Conservation (phyloP, 2,797 vertebrate species). For the Acanthis flammea region DNA sequence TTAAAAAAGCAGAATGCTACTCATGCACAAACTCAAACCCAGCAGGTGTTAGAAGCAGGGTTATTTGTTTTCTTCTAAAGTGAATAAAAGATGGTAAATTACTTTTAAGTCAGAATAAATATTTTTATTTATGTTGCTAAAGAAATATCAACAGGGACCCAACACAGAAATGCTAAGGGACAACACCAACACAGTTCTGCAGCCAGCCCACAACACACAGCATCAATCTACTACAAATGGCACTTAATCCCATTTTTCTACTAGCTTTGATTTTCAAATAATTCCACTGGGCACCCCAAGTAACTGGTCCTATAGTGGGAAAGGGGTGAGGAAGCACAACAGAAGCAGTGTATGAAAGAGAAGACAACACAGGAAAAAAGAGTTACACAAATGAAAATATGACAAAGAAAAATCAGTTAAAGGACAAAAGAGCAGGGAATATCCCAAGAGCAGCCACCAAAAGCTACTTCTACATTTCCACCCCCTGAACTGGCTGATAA, state of each 20-base stretch:
- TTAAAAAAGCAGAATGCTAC: neutral
- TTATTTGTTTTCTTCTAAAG: neutral
- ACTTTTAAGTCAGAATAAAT: neutral
- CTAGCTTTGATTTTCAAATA: neutral
- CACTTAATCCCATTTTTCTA: neutral
- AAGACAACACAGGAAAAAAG: neutral
- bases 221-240: fast-evolving
- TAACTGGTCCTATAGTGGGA: neutral
- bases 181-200: neutral
- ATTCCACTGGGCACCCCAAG: neutral
- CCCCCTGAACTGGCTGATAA: neutral
- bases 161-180: neutral
- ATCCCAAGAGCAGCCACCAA: neutral
- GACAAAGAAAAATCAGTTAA: neutral
- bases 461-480: neutral
- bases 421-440: neutral
- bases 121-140: neutral
- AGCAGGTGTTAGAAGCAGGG: neutral
- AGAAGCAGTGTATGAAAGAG: neutral
- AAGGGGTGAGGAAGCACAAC: neutral
- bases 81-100: neutral
- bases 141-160: neutral
- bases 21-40: neutral
- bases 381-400: neutral
- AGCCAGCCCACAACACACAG: neutral